These are phyloP conservation scores for Cydia splendana DNA, from an alignment of 1,140 invertebrate species.

Conservation along the genomic window DNA sequence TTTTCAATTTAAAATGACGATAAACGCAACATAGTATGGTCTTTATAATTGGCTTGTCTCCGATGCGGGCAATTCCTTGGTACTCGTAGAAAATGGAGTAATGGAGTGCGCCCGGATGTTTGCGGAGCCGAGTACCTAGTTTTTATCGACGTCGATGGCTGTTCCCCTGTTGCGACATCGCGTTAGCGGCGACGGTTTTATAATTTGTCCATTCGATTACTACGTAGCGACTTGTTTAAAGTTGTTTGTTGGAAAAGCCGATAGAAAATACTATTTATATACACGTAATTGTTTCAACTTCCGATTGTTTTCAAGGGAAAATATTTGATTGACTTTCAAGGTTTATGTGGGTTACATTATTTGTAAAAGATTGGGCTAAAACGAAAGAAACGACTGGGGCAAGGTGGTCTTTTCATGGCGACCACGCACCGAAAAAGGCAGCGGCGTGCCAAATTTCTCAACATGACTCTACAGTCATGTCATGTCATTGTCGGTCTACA, in stretches of 20 bases:
- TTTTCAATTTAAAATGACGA: not conserved
- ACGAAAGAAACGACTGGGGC: no score
- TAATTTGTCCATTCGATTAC: constrained; percentile 7
- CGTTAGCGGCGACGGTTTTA: not conserved
- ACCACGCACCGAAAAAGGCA: no score
- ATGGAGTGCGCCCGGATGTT: constrained; percentile 18
- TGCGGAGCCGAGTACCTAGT: constrained; percentile 8
- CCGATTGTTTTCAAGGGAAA: no score
- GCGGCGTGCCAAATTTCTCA: no score
- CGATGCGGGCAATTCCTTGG: constrained; percentile 10
- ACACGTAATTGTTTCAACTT: not conserved
- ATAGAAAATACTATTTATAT: not conserved
- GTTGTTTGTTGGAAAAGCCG: not conserved
- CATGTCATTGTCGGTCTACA: no score
- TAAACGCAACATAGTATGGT: not conserved
- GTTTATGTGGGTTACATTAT: no score
- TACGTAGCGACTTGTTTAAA: not conserved
- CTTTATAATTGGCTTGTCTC: not conserved
- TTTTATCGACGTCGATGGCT: constrained; percentile 15
- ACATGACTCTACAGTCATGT: no score
- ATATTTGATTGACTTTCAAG: no score
- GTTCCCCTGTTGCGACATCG: constrained; percentile 6
- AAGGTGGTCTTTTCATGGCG: no score
- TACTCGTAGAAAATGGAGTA: constrained; percentile 17
- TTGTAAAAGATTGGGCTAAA: no score